Evolutionary conservation across 30 jellyfish, hydroid and myxozoan species (phyloP), one percentile per base, ranked within the genome.

Genomic region (Hydractinia echinata): DNA sequence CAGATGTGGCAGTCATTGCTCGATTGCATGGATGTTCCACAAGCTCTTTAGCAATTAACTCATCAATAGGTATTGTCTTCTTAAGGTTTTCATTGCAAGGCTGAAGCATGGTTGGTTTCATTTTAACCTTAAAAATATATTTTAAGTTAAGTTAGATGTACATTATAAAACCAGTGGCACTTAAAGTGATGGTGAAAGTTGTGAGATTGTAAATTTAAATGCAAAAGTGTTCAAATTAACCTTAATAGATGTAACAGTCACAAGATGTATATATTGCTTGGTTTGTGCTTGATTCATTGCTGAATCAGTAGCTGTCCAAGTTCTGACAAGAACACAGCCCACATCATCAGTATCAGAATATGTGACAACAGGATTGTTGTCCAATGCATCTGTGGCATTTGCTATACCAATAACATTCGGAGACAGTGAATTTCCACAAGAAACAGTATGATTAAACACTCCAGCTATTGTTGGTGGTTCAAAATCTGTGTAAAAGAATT

Each of bases 391-490:
- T 14, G 76, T 50, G 48, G 53, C 83, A 44, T 19, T 76, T 54
- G 83, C 77, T 14, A 76, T 76, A 48, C 83, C 83, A 76, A 76
- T 44, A 14, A n/a, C 7, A 44, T n/a, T n/a, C 5, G 83, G 83
- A 4, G 76, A 14, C 19, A 76, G 15, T 11, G 73, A 19, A 19
- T 76, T 52, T 39, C 83, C 83, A 50, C 83, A 76, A 7, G 13
- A n/a, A 4, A 76, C 51, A 4, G 76, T 14, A 51, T 11, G 53
- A 19, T 51, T 50, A 53, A 76, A 20, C 44, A 76, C 15, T 5
- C 49, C 76, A 4, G 10, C 18, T 16, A 76, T 13, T 11, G 30
- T 54, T 5, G 83, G 83, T n/a, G 50, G 50, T n/a, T 50, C 76
- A 10, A 76, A 76, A 76, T 76, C 83, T 76, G 15, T 15, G 16